Base-by-base conservation (phyloP, 2,113 vertebrate genomes). In the Otis tarda region DNA sequence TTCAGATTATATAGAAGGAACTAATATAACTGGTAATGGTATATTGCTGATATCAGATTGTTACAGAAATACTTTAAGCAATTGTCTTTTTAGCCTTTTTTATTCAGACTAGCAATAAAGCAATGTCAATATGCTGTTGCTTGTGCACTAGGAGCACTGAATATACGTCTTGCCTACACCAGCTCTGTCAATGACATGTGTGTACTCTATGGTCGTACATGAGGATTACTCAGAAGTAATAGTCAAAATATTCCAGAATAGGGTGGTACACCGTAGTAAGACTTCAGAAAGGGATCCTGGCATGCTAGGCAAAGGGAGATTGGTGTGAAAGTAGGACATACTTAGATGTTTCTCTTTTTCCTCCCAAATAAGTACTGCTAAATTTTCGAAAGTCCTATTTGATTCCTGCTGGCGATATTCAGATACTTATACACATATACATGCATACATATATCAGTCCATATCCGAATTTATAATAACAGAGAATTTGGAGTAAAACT, bases 361-460 rank as follows among this genome's bases (percentile, higher is more conserved):
- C 10, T 64, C 20, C 10, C 14, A 52, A 47, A 76, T 8, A 13
- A 37, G 16, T n/a, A 49, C 10, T 52, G 5, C 14, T 79, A 79
- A 75, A 31, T 91, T 82, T 91, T 87, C 22, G 33, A 13, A 78
- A 80, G 15, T 43, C 25, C 19, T 49, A 9, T 55, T 70, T 81
- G 6, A 71, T 63, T 82, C 15, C 24, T 86, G 6, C 23, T 85
- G 21, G 60, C 9, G 8, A 31, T 49, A 60, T 79, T 22, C 14
- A 78, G 37, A 55, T 47, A 67, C 5, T 53, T 83, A 28, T 19
- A 59, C 2, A 22, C 4, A 12, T 23, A 49, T 17, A 22, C 2
- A 8, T 52, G 6, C 2, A 8, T 41, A 19, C 1, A 1, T 76
- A 12, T 45, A 24, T 39, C 2, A 67, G 28, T 56, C 10, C 7